A percentile compares a stretch with the other conserved stretches of the same genome.
phyloP scores from a whole-genome alignment of 2,888 invertebrate genomes.

The Eucera pruinosa region DNA sequence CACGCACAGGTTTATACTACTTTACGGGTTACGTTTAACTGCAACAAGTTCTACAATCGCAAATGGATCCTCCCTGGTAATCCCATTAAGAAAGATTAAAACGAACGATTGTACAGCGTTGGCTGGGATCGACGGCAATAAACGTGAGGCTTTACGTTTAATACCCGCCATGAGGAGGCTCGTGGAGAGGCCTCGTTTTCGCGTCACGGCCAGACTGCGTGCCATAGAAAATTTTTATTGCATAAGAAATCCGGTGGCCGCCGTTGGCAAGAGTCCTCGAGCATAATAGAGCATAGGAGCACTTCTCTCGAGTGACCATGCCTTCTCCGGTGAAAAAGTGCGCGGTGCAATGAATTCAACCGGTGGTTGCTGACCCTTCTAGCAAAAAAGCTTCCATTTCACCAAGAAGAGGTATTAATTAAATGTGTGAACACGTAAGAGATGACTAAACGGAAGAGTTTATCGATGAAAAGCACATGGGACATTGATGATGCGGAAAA shows the following conservation, averaged over 20 bases:
- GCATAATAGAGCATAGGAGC: slow-evolving; percentile 22
- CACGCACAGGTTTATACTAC: slow-evolving; percentile 1
- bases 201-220: background rate
- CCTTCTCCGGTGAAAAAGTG: slow-evolving; percentile 18
- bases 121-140: background rate
- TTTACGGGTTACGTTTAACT: background rate
- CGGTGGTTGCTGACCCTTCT: slow-evolving; percentile 60
- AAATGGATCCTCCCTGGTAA: background rate
- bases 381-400: slow-evolving; percentile 9
- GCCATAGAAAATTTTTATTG: slow-evolving; percentile 18
- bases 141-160: slow-evolving; percentile 4
- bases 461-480: background rate
- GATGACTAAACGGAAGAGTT: background rate
- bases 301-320: slow-evolving; percentile 49
- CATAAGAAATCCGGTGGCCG: slow-evolving; percentile 23
- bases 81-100: background rate
- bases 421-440: background rate
- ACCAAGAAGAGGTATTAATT: background rate
- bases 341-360: slow-evolving; percentile 54
- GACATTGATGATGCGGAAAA: background rate
- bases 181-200: background rate
- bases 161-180: background rate
- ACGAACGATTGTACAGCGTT: background rate
- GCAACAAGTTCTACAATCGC: background rate
- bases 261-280: slow-evolving; percentile 19